Percentiles rank a stretch among this genome's conserved stretches.
These are phyloP conservation scores for Chondrilla cf. caribensis DNA, from an alignment of 37 sponge, comb jelly and placozoan genomes.

Conservation along the genomic window DNA sequence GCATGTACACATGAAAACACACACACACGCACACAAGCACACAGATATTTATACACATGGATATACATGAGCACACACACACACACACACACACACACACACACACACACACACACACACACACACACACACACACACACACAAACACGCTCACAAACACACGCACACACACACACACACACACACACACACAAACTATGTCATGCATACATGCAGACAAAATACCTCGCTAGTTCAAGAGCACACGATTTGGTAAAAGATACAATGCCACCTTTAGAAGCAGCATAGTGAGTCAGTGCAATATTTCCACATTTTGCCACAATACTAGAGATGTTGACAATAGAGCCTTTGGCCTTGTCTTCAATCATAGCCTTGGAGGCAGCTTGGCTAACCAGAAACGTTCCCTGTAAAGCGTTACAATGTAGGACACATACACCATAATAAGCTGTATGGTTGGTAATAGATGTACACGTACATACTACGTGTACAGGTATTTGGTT, in stretches of 20 bases:
- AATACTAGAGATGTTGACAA: conserved; percentile 71
- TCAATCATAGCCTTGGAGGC: conserved; percentile 49
- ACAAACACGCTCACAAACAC: background rate
- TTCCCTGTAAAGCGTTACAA: conserved; percentile 50
- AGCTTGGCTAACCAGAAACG: conserved; percentile 68
- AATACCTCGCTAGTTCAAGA: conserved; percentile 49
- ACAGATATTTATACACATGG: background rate
- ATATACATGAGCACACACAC: background rate
- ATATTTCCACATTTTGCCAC: conserved; percentile 56
- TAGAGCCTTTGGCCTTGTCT: conserved; percentile 41
- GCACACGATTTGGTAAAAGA: conserved; percentile 63
- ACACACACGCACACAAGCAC: background rate
- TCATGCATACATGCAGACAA: background rate
- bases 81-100: too few species aligned
- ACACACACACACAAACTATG: background rate
- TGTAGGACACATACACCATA: too few species aligned
- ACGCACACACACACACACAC: background rate
- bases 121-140: background rate
- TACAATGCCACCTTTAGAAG: conserved; percentile 70
- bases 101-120: too few species aligned
- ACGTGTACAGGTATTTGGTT: too few species aligned
- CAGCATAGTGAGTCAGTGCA: conserved; percentile 75
- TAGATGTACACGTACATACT: too few species aligned
- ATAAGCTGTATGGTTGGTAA: too few species aligned
- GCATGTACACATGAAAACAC: background rate